A percentile compares a stretch with the other conserved stretches of the same genome.
phyloP scores from a whole-genome alignment of 2,113 vertebrate genomes.

The Lophotis ruficrista region DNA sequence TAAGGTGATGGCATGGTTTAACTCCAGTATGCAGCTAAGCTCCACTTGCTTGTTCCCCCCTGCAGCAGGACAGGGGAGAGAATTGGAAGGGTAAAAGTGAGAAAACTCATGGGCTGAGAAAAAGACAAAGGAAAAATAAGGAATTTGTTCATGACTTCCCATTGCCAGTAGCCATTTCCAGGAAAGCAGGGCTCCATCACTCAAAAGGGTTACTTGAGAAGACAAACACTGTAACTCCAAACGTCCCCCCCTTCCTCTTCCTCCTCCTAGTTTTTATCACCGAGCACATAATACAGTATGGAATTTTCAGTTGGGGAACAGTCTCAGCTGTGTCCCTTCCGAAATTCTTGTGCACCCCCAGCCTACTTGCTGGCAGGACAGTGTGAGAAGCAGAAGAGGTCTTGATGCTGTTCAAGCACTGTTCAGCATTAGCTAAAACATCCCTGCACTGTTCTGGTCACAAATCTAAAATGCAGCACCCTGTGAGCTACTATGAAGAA shows the following conservation, averaged over 20 bases:
- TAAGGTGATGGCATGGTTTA: background rate
- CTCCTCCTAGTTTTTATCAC: background rate
- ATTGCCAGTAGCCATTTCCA: background rate
- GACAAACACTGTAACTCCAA: accelerated
- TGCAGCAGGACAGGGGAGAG: accelerated
- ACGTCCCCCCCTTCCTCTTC: accelerated
- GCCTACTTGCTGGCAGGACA: background rate
- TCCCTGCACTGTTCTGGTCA: background rate
- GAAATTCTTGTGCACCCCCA: background rate
- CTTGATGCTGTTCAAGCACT: background rate
- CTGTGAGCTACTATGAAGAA: background rate
- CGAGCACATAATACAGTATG: accelerated
- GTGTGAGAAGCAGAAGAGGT: background rate
- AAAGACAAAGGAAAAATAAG: background rate
- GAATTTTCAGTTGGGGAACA: background rate
- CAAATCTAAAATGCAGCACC: background rate
- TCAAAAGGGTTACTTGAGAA: background rate
- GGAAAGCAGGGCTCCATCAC: background rate
- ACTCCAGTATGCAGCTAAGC: background rate
- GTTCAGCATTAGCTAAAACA: background rate
- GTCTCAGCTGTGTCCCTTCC: background rate
- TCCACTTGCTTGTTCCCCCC: accelerated
- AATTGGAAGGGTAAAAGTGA: background rate
- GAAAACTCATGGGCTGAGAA: background rate
- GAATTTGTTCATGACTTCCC: background rate